phyloP scores from a whole-genome alignment of 2,113 vertebrate species.

The Etia nguti region DNA sequence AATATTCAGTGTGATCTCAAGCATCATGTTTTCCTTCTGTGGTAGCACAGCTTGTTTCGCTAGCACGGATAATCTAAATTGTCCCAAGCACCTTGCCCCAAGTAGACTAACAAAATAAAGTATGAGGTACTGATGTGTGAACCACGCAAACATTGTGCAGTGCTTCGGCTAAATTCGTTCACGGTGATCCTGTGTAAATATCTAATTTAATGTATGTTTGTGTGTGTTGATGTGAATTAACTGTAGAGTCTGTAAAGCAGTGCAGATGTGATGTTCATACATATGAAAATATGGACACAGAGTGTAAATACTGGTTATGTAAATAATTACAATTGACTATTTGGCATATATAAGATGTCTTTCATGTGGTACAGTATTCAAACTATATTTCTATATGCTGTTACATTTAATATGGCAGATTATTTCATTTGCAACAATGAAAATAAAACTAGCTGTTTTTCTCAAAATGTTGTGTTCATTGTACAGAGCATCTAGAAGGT shows the following conservation, averaged over 20 bases:
- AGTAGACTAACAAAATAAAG: neutral
- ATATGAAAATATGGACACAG: conserved; percentile 36
- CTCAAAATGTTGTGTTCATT: neutral
- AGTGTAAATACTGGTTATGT: neutral
- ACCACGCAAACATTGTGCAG: neutral
- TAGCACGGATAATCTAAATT: neutral
- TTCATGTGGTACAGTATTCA: conserved; percentile 59
- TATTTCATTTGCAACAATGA: conserved; percentile 48
- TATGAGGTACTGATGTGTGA: neutral
- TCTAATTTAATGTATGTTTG: neutral
- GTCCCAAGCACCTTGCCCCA: neutral
- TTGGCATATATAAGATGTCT: conserved; percentile 46
- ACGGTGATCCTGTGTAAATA: conserved; percentile 23
- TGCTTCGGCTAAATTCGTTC: neutral
- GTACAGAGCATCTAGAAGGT: too few species aligned
- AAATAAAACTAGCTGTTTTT: conserved; percentile 55
- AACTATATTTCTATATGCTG: conserved; percentile 70
- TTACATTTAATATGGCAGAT: conserved; percentile 18
- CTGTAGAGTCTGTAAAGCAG: conserved; percentile 19
- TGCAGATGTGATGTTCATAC: conserved; percentile 8
- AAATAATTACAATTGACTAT: neutral
- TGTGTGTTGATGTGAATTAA: conserved; percentile 19
- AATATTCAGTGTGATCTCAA: neutral
- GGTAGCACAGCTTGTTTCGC: neutral
- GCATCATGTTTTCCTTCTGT: neutral